Conservation (phyloP, 2,113 vertebrate species). For the Dipodomys merriami region DNA sequence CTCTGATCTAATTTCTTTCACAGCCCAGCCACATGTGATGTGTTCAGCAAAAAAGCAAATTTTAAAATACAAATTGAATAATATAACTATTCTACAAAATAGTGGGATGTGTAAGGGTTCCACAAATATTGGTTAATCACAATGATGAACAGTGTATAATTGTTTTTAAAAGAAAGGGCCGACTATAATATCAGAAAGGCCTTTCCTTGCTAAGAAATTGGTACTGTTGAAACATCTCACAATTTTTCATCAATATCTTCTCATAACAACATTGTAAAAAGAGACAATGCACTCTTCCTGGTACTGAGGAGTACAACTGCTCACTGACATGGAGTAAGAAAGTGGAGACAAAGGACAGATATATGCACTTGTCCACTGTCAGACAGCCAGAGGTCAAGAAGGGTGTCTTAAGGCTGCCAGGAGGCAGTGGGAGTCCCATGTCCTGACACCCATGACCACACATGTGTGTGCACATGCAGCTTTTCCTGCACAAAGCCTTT, state of each 20-base stretch:
- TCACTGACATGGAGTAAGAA: not conserved
- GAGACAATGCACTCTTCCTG: not conserved
- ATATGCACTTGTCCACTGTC: not conserved
- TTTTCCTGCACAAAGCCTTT: not conserved
- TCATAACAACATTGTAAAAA: not conserved
- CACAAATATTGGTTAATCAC: not conserved
- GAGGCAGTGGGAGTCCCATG: not conserved
- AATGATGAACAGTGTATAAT: not conserved
- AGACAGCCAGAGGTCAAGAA: not conserved
- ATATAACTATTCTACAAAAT: not conserved
- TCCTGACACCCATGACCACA: fast-evolving
- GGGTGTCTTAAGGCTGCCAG: not conserved
- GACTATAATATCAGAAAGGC: not conserved
- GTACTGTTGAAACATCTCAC: not conserved
- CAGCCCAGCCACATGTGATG: not conserved
- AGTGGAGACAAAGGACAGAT: not conserved
- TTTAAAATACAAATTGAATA: not conserved
- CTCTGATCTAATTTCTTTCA: not conserved
- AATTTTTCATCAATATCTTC: not conserved
- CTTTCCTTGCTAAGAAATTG: not conserved
- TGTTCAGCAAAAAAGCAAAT: not conserved
- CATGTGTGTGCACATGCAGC: not conserved
- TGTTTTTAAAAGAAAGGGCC: not conserved
- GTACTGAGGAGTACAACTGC: not conserved
- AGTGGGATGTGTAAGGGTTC: not conserved